A percentile compares a stretch with the other conserved stretches of the same genome.
phyloP scores from a whole-genome alignment of 1,140 invertebrate species.

The Rhagoletis pomonella region DNA sequence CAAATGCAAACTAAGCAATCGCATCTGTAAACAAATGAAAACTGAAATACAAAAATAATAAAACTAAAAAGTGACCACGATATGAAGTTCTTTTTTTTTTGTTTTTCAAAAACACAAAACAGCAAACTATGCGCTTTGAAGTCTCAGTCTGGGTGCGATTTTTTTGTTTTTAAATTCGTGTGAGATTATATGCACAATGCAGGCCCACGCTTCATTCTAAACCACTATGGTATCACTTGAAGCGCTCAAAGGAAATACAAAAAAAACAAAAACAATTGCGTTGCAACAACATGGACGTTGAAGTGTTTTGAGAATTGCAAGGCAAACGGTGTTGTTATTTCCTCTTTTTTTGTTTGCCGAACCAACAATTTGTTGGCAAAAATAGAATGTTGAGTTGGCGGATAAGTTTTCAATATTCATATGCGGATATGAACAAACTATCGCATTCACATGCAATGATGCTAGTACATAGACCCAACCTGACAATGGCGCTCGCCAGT shows the following conservation, averaged over 20 bases:
- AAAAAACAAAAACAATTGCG: constrained; percentile 1
- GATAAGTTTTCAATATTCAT: constrained; percentile 29
- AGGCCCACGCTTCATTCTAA: not conserved
- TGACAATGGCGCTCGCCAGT: too few species aligned
- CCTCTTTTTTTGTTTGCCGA: not conserved
- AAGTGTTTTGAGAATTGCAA: constrained; percentile 41
- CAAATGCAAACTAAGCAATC: constrained; percentile 14
- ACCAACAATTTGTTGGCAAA: not conserved
- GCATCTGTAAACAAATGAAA: constrained; percentile 3
- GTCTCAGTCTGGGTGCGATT: not conserved
- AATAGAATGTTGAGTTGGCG: constrained; percentile 19
- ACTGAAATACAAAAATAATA: not conserved
- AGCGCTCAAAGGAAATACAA: not conserved
- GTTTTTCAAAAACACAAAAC: not conserved
- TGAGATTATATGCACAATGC: not conserved
- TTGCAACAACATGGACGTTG: constrained; percentile 24
- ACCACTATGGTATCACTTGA: too few species aligned
- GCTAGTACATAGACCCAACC: too few species aligned
- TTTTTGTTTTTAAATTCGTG: not conserved
- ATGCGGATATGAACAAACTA: not conserved
- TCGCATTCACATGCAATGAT: too few species aligned
- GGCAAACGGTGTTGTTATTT: not conserved
- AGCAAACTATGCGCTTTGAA: constrained; percentile 35
- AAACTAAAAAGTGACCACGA: not conserved
- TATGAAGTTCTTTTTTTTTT: not conserved